Base-by-base conservation (phyloP, 2,888 invertebrate species). In the Norana najaformis region DNA sequence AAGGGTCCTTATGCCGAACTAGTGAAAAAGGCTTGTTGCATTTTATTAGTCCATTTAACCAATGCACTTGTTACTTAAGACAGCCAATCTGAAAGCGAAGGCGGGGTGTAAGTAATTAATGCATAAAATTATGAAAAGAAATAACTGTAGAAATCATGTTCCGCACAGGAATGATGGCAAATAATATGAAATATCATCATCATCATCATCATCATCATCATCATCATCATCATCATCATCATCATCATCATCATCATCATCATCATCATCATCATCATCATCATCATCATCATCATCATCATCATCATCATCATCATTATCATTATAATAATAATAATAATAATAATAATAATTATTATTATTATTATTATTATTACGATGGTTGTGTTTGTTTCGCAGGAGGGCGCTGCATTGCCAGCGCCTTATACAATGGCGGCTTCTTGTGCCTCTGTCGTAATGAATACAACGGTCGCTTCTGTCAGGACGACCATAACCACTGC, bases 381-480 rank as follows among this genome's bases (percentile, higher is more conserved):
- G 30, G 23, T 47, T 23, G 47, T 47, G 1, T 47, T 3, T 69
- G 5, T 1, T n/a, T 69, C 85, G 4, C 47, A 94, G 94, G 92
- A 89, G 94, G 94, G 13, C 93, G 93, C 23, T 94, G 94, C 91
- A 93, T 94, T 20, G 94, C 94, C 91, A 92, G 93, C 91, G 90
- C 93, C 47, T 36, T 18, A 35, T 35, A 20, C 85, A 90, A 93
- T 41, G 93, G 93, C 91, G 94, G 94, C 16, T 94, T 93, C 92
- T 93, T 93, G 36, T 95, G 95, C 91, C 92, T 93, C 11, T 94
- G 94, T 91, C 92, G 92, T 1, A 90, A 93, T 1, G 94, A 94
- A 37, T 94, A 93, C 91, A 93, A 92, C 89, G 95, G 95, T 6
- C 93, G 93, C 13, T 93, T 93, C 20, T 95, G 95, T 92, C 93